Percentiles rank a stretch among this genome's conserved stretches.
Evolutionary conservation across 2,888 invertebrate species (phyloP).

Genomic region (Ophion slaviceki): DNA sequence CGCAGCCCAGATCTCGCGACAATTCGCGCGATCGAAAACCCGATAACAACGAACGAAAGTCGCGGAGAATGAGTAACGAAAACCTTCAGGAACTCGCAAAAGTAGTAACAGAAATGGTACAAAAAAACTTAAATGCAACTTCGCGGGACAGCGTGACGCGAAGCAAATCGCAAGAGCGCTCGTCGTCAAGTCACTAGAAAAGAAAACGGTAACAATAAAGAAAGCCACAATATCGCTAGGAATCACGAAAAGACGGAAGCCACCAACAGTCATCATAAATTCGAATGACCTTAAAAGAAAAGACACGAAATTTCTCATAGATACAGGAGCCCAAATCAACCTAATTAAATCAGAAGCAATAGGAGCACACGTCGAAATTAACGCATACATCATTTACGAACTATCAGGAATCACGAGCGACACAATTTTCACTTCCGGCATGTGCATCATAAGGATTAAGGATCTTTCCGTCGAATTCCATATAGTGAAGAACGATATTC

Average conservation of each 20-base stretch:
- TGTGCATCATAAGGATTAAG: slow-evolving; percentile 11
- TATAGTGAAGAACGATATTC: slow-evolving; percentile 2
- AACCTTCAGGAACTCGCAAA: background rate
- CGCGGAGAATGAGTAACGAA: background rate
- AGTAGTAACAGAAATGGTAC: too few species aligned
- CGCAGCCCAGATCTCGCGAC: too few species aligned
- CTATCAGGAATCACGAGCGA: slow-evolving; percentile 1
- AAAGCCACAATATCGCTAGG: slow-evolving; percentile 12
- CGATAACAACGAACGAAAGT: background rate
- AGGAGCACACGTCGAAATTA: background rate
- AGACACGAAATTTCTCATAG: background rate
- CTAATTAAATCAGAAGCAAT: slow-evolving; percentile 5
- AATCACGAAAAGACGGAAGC: slow-evolving; percentile 5
- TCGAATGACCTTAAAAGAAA: background rate
- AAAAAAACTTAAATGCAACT: too few species aligned
- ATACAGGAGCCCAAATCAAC: slow-evolving; percentile 38
- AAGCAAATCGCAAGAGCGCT: too few species aligned
- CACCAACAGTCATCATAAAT: slow-evolving; percentile 26
- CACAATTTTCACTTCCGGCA: slow-evolving; percentile 1
- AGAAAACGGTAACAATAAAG: background rate
- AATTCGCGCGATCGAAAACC: background rate
- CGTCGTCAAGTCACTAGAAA: background rate
- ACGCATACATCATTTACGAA: slow-evolving; percentile 16
- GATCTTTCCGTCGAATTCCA: slow-evolving; percentile 25
- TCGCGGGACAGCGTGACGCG: too few species aligned